Conservation (phyloP, 2,113 vertebrate species). For the Irena cyanogastra region DNA sequence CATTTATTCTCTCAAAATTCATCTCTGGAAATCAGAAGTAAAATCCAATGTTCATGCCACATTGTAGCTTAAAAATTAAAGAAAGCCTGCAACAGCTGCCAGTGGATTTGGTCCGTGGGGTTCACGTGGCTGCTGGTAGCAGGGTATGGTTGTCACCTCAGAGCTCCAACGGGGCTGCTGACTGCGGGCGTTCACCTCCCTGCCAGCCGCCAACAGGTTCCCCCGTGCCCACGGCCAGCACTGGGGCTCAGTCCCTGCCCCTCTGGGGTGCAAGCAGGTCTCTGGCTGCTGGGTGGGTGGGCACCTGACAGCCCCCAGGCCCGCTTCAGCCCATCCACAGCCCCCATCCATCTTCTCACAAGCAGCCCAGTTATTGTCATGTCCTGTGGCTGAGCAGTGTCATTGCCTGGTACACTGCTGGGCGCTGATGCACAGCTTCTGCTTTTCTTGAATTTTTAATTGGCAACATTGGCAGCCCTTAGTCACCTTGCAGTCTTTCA, state of each 20-base stretch:
- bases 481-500: neutral
- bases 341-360: accelerated
- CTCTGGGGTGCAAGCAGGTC: neutral
- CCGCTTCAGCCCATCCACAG: neutral
- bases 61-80: neutral
- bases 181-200: accelerated
- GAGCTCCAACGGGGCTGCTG: accelerated
- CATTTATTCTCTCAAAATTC: neutral
- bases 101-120: neutral
- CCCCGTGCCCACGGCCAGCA: neutral
- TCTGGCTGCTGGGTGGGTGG: neutral
- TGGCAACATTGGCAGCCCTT: neutral
- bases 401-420: neutral
- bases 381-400: neutral
- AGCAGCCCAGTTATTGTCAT: neutral
- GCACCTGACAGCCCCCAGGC: accelerated
- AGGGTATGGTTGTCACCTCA: neutral
- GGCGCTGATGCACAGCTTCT: neutral
- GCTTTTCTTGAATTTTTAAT: neutral
- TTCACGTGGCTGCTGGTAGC: neutral
- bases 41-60: neutral
- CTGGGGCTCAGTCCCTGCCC: neutral
- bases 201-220: accelerated
- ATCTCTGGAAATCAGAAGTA: neutral
- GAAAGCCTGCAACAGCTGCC: neutral